phyloP scores from a whole-genome alignment of 2,797 vertebrate genomes.

The Onychomys leucogaster region DNA sequence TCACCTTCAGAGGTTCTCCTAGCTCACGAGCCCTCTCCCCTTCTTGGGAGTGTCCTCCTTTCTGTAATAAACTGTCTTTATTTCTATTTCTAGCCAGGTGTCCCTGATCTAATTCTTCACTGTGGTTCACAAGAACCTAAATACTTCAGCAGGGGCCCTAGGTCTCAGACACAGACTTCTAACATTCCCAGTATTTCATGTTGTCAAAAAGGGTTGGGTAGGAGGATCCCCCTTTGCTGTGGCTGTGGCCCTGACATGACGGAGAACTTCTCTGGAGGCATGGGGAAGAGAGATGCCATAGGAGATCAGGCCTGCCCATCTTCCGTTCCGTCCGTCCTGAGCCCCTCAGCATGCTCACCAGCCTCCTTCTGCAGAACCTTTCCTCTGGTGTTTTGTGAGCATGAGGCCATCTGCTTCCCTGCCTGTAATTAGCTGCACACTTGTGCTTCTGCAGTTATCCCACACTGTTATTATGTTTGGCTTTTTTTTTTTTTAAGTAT shows the following conservation, averaged over 20 bases:
- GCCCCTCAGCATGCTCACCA: neutral
- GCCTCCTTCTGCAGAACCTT: neutral
- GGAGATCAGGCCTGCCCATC: constrained; percentile 39
- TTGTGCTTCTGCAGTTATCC: neutral
- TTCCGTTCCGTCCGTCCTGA: constrained; percentile 55
- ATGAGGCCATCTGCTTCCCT: constrained; percentile 69
- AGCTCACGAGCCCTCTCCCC: neutral
- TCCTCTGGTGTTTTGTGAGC: neutral
- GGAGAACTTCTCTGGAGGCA: constrained; percentile 18
- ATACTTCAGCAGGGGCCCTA: neutral
- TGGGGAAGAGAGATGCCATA: neutral
- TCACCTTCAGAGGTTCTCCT: neutral
- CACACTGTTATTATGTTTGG: constrained; percentile 55
- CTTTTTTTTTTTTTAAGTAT: neutral
- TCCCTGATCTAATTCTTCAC: neutral
- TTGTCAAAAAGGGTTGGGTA: neutral
- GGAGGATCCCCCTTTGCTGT: constrained; percentile 25
- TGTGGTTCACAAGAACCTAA: neutral
- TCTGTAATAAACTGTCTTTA: neutral
- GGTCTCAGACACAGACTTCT: neutral
- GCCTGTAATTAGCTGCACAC: constrained; percentile 70
- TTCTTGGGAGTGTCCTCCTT: neutral
- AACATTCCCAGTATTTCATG: constrained; percentile 15
- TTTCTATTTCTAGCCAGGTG: neutral
- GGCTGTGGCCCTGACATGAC: constrained; percentile 44